phyloP scores from a whole-genome alignment of 2,888 invertebrate genomes.

The Nasonia oneida region DNA sequence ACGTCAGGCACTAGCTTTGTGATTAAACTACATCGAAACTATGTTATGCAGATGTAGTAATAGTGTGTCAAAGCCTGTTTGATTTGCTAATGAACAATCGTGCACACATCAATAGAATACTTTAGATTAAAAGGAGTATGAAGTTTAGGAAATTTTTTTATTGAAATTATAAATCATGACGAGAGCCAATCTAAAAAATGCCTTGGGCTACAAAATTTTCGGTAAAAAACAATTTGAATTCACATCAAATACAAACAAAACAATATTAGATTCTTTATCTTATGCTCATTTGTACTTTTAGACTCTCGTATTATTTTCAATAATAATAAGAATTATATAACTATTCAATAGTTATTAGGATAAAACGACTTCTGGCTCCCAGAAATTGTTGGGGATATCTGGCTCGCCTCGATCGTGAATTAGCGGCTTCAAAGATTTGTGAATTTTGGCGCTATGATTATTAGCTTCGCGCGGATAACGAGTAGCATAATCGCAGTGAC shows the following conservation, averaged over 20 bases:
- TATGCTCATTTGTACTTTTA: not conserved
- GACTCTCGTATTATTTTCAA: not conserved
- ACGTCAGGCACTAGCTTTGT: not conserved
- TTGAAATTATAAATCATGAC: not conserved
- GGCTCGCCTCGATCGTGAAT: not conserved
- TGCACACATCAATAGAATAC: not conserved
- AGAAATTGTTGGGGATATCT: not conserved
- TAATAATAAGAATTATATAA: not conserved
- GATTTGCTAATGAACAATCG: not conserved
- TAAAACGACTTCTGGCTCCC: not conserved
- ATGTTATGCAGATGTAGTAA: not conserved
- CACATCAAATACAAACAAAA: not conserved
- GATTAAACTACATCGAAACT: not conserved
- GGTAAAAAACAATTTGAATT: not conserved
- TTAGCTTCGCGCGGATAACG: conserved; percentile 81
- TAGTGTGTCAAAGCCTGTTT: not conserved
- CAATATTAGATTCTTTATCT: not conserved
- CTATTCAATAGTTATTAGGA: not conserved
- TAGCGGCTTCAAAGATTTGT: not conserved
- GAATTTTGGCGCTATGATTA: conserved; percentile 75
- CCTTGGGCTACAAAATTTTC: not conserved
- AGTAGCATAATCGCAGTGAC: conserved; percentile 77
- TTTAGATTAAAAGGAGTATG: not conserved
- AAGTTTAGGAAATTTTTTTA: not conserved
- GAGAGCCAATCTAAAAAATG: not conserved